phyloP scores from a whole-genome alignment of 2,113 vertebrate species.

The Daubentonia madagascariensis region DNA sequence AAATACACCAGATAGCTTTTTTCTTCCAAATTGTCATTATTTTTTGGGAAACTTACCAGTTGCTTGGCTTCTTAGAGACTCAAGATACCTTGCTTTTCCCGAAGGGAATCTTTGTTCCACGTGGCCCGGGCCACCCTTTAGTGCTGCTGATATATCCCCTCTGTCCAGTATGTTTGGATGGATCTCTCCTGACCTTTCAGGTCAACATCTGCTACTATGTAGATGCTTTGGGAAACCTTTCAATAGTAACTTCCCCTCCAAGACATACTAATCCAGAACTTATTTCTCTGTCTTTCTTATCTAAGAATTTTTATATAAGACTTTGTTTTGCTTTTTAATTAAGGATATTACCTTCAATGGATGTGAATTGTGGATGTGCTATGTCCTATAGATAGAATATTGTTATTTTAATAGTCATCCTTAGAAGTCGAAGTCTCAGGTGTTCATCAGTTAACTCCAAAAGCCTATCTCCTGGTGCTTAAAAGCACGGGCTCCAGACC shows the following conservation, averaged over 20 bases:
- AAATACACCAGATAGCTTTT: not conserved
- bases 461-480: not conserved
- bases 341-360: not conserved
- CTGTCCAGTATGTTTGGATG: not conserved
- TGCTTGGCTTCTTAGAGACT: not conserved
- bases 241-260: not conserved
- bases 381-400: not conserved
- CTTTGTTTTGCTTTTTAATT: not conserved
- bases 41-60: not conserved
- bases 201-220: not conserved
- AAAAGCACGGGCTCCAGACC: not conserved
- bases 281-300: not conserved
- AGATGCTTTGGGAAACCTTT: slow-evolving; percentile 33
- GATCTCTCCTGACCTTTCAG: not conserved
- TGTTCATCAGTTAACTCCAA: not conserved
- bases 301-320: not conserved
- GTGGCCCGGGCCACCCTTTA: not conserved
- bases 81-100: not conserved
- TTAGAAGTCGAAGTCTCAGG: not conserved
- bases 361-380: not conserved
- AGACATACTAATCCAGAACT: slow-evolving; percentile 1
- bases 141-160: not conserved
- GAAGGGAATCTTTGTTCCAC: not conserved
- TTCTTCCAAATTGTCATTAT: not conserved
- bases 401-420: not conserved